Evolutionary conservation across 2,888 invertebrate species (phyloP), one percentile per base, ranked within the genome.

Genomic region (Buathra laborator): DNA sequence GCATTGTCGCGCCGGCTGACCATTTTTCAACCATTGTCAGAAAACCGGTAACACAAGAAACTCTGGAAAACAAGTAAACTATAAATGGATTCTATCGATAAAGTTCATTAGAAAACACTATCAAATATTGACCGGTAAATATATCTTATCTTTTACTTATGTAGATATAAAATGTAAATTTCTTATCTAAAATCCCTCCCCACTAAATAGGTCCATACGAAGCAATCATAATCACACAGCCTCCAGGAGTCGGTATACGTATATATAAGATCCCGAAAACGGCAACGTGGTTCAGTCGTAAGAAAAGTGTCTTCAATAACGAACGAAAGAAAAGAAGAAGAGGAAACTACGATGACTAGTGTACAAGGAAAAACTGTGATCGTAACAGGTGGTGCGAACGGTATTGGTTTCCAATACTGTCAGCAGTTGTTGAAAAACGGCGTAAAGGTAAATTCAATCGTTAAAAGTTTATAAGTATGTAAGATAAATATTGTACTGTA

Each of bases 351-450:
- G 5, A 83, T 85, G 84, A 62, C 68, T 1, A 46, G 64, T 29
- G 88, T 90, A 29, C 78, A 87, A 32, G 86, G 80, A 12, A 90
- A 91, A 85, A 86, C 84, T 48, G 88, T 80, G 6, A 76, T 91
- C 7, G 85, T 96, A 16, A 95, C 95, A 0, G 95, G 95, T 0
- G 95, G 94, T 24, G 95, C 95, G 0, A 92, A 92, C 16, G 95
- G 95, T 0, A 95, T 95, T 71, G 95, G 95, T 0, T 93, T 93
- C 43, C 93, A 92, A 79, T 95, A 94, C 77, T 94, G 94, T 1
- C 93, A 94, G 5, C 94, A 94, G 78, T 94, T 94, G 37, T 90
- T 96, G 6, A 91, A 93, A 74, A 94, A 94, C 81, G 94, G 94
- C 83, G 92, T 90, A 0, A 91, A 90, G 87, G 91, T 91, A 87